Percentiles rank a stretch among this genome's conserved stretches.
These are phyloP conservation scores for Apeltes quadracus DNA, from an alignment of 2,113 vertebrate genomes.

Conservation along the genomic window DNA sequence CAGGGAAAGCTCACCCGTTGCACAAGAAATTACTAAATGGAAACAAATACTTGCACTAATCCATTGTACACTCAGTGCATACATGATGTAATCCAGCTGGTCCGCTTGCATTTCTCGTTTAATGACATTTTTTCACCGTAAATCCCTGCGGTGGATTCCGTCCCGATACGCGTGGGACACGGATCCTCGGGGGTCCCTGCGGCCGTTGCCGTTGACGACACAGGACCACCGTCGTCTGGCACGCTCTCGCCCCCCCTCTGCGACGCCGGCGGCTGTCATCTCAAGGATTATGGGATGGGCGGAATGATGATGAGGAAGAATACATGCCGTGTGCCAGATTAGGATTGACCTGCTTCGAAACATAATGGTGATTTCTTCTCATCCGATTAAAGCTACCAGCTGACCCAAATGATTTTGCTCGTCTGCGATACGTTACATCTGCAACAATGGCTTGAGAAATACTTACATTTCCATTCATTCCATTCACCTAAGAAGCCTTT, in stretches of 20 bases:
- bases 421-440: slow-evolving; percentile 36
- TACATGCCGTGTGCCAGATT: slow-evolving; percentile 71
- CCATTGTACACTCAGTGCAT: slow-evolving; percentile 30
- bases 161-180: slow-evolving; percentile 44
- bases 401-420: slow-evolving; percentile 65
- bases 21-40: slow-evolving; percentile 8
- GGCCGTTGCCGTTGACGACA: slow-evolving; percentile 29
- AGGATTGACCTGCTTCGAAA: slow-evolving; percentile 73
- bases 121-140: too few relatives aligned
- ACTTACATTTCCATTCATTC: slow-evolving; percentile 46
- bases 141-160: slow-evolving; percentile 50
- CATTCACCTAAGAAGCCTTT: slow-evolving; percentile 29
- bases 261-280: slow-evolving; percentile 46
- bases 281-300: slow-evolving; percentile 64
- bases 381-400: slow-evolving; percentile 67
- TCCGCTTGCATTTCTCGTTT: too few relatives aligned
- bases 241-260: slow-evolving; percentile 20
- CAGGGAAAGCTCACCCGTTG: slow-evolving; percentile 18
- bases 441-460: slow-evolving; percentile 18
- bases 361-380: slow-evolving; percentile 71
- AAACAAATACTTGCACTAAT: slow-evolving; percentile 27
- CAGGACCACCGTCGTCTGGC: slow-evolving; percentile 39
- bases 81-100: slow-evolving; percentile 29
- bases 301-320: slow-evolving; percentile 64
- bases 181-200: slow-evolving; percentile 22